A percentile compares a stretch with the other conserved stretches of the same genome.
Evolutionary conservation across 2,797 vertebrate genomes (phyloP).

Genomic region (Melanotaenia parkinsoni): DNA sequence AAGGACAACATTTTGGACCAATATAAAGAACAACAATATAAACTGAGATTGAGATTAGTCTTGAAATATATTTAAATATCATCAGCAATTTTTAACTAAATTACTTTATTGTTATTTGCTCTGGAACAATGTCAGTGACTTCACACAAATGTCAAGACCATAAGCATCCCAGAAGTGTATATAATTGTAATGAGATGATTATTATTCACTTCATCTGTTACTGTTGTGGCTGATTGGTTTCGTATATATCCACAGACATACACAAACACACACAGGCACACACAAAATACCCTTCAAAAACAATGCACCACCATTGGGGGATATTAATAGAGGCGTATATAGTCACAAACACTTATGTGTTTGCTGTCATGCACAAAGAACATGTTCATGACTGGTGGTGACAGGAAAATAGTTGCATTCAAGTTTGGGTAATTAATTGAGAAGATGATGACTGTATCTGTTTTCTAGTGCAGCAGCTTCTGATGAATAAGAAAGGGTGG

Average conservation of each 20-base stretch:
- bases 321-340: slow-evolving; percentile 26
- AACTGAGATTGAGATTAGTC: too few relatives aligned
- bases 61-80: background rate
- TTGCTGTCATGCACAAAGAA: slow-evolving; percentile 29
- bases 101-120: background rate
- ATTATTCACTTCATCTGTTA: background rate
- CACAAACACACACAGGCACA: slow-evolving; percentile 4
- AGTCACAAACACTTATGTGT: slow-evolving; percentile 35
- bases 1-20: too few relatives aligned
- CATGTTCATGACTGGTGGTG: slow-evolving; percentile 23
- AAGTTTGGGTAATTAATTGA: slow-evolving; percentile 59
- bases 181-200: background rate
- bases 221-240: background rate
- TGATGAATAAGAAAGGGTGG: slow-evolving; percentile 33
- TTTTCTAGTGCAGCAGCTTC: slow-evolving; percentile 34
- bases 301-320: slow-evolving; percentile 11
- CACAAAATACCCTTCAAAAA: slow-evolving; percentile 1
- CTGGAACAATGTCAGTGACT: background rate
- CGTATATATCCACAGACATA: background rate
- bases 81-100: background rate
- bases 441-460: slow-evolving; percentile 27
- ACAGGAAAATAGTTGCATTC: slow-evolving; percentile 32
- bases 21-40: too few relatives aligned
- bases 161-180: background rate
- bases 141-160: background rate